Evolutionary conservation across 2,113 vertebrate species (phyloP), one percentile per base, ranked within the genome.

Genomic region (Chroicocephalus ridibundus): DNA sequence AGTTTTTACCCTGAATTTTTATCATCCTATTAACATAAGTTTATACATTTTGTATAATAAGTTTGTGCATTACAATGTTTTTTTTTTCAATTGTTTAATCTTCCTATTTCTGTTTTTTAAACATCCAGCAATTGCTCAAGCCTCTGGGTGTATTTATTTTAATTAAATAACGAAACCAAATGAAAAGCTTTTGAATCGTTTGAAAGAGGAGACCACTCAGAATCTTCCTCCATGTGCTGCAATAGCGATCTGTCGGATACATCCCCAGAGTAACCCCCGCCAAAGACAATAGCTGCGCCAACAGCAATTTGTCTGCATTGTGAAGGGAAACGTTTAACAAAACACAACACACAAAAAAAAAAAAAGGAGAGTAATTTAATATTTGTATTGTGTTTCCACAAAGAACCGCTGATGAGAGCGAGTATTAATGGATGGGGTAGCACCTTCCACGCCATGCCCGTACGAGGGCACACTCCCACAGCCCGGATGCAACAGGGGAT

Each of bases 111-210:
- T 94, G 27, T 74, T 86, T 96, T 94, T 90, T 94, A 86, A 96
- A 91, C 40, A 96, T 40, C 15, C 47, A 94, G 78, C 55, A 93
- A 93, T 49, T 90, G 76, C 91, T 97, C 64, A 88, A 93, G 95
- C 95, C 93, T 96, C 93, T 88, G 93, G 87, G 89, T 90, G 32
- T 93, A 94, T 95, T 95, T 95, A 91, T 95, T 95, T 97, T 96
- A 95, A 97, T 97, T 95, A 96, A 95, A 93, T 66, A 94, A 82
- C 47, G 47, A 93, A 95, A 95, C 32, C 44, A 66, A 97, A 81
- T 52, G 55, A 95, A 96, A 96, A 88, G 84, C 89, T 94, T 85
- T 55, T 52, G 60, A 87, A 90, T 47, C 93, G 68, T 93, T 44
- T 86, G 60, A 88, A 96, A 90, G 78, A 72, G 77, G 16, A 91